phyloP scores from a whole-genome alignment of 2,113 vertebrate species.

The Cariama cristata region DNA sequence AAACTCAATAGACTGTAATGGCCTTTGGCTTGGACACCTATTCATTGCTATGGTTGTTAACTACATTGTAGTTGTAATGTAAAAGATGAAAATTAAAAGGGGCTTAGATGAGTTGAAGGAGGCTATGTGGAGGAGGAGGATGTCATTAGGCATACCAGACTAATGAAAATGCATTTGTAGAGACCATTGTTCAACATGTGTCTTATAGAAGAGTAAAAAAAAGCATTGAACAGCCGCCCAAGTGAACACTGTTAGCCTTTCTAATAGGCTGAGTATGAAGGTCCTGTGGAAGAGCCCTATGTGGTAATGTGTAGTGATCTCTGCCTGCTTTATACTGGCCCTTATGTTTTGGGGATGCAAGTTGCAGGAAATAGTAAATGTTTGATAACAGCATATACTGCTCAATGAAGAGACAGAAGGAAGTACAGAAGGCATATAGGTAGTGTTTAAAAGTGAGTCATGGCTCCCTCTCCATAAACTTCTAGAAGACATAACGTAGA shows the following conservation, averaged over 20 bases:
- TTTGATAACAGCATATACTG: rapidly evolving
- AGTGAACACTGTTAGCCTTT: neutral
- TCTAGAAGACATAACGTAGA: rapidly evolving
- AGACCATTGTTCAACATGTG: neutral
- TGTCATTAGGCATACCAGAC: neutral
- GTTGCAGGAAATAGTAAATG: neutral
- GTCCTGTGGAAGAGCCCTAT: neutral
- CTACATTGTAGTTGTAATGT: neutral
- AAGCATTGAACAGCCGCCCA: neutral
- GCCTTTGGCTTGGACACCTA: neutral
- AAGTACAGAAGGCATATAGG: neutral
- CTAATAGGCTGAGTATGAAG: neutral
- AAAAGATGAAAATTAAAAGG: neutral
- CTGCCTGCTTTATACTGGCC: neutral
- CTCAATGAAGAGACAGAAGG: neutral
- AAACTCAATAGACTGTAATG: neutral
- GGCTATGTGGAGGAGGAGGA: neutral
- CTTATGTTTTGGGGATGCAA: neutral
- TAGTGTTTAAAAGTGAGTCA: neutral
- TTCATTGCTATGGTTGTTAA: neutral
- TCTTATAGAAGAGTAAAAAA: neutral
- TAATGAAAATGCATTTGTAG: neutral
- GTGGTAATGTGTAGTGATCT: neutral
- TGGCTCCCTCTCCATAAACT: neutral
- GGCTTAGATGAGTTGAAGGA: neutral